Percentiles rank a stretch among this genome's conserved stretches.
phyloP scores from a whole-genome alignment of 2,797 vertebrate genomes.

The Liparis tanakae region DNA sequence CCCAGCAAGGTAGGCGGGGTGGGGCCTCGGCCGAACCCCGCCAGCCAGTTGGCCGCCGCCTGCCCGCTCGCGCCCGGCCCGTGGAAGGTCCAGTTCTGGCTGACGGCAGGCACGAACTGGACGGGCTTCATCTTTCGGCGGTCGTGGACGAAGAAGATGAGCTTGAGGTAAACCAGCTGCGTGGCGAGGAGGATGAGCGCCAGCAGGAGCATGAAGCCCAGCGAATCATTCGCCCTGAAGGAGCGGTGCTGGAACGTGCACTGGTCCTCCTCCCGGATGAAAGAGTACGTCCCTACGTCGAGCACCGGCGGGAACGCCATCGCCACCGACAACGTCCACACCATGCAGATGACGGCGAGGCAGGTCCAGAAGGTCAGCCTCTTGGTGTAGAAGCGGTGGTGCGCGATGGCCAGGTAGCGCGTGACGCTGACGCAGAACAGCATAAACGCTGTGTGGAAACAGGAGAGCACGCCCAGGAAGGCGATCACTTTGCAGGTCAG shows the following conservation, averaged over 20 bases:
- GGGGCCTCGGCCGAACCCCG: conserved; percentile 97
- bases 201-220: conserved; percentile 99
- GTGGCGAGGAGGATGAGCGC: conserved; percentile 99
- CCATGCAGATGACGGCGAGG: conserved; percentile 98
- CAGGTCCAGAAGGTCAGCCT: conserved; percentile 99
- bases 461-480: conserved; percentile 98
- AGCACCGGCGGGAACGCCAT: conserved; percentile 99
- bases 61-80: conserved; percentile 98
- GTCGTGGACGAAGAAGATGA: conserved; percentile 99
- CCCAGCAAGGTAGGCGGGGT: conserved; percentile 98
- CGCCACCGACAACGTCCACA: conserved; percentile 99
- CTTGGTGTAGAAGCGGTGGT: conserved; percentile 99
- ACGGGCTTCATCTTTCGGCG: conserved; percentile 99
- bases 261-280: conserved; percentile 99
- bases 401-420: conserved; percentile 98
- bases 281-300: conserved; percentile 98
- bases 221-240: conserved; percentile 97
- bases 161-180: conserved; percentile 99
- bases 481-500: conserved; percentile 99
- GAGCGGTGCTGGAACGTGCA: conserved; percentile 99
- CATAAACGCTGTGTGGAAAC: conserved; percentile 99
- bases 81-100: conserved; percentile 99
- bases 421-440: conserved; percentile 99
- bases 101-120: conserved; percentile 99
- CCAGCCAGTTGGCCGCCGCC: conserved; percentile 99